Base-by-base conservation (phyloP, 1,140 invertebrate species). In the Apis dorsata region DNA sequence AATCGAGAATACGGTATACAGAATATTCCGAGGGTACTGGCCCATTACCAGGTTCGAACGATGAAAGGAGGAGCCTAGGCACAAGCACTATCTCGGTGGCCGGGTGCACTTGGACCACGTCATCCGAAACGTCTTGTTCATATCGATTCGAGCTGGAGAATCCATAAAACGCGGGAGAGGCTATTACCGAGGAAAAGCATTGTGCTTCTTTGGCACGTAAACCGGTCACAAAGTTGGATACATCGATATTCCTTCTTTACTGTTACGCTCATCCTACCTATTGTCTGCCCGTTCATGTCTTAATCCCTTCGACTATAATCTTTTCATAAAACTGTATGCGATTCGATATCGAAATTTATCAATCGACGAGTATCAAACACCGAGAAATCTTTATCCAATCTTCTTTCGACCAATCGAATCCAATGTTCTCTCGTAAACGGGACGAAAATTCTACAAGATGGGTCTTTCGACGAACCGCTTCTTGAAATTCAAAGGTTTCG, bases 131-230 rank as follows among this genome's bases (percentile, higher is more conserved):
- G 78, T 81, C 82, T 84, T 74, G 62, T 59, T 21, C 62, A 17
- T 87, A 87, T 87, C 86, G 85, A 87, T 87, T 74, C 68, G n/a
- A n/a, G 59, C n/a, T 68, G n/a, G 65, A 70, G 83, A 63, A 87
- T 85, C 75, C 83, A 75, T 88, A 87, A 85, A 88, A 85, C 83
- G 74, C 75, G 55, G 70, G 51, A 87, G 69, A 57, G 51, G 68
- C 68, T 72, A 83, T 83, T 83, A 83, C 75, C 28, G 28, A n/a
- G 53, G 53, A 10, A n/a, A 55, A 71, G 68, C 76, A 79, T 83
- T 66, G 76, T 63, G 44, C 57, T 71, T 59, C 81, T 83, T 72
- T 78, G 81, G 75, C 75, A 71, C 81, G 66, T 79, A 83, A 71
- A 71, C 57, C 28, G 57, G 65, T 71, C 75, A 59, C 68, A 71